Conservation (phyloP, 1,140 invertebrate genomes). For the Drosophila elegans region DNA sequence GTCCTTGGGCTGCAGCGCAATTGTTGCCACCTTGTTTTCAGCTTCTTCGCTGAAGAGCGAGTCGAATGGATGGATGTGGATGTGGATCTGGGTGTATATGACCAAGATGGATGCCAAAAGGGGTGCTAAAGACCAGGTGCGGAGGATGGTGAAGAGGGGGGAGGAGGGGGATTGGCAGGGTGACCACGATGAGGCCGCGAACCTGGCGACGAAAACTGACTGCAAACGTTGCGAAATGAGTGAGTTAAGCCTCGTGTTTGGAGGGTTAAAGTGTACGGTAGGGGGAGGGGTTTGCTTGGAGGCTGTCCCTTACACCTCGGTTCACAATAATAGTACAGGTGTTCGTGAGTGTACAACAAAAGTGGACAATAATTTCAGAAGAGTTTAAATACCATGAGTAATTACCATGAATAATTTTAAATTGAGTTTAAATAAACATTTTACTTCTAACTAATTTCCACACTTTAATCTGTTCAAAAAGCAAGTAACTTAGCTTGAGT, state of each 20-base stretch:
- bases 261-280: background rate
- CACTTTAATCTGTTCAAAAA: no score
- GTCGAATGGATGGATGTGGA: constrained; percentile 26
- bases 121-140: constrained; percentile 5
- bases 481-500: no score
- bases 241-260: constrained; percentile 43
- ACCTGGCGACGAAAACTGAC: constrained; percentile 47
- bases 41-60: constrained; percentile 35
- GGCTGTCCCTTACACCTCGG: background rate
- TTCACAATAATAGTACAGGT: background rate
- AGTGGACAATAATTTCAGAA: no score
- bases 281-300: background rate
- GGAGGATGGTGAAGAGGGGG: background rate
- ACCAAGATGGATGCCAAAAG: constrained; percentile 21
- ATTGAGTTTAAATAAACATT: no score
- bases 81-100: constrained; percentile 14
- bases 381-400: no score
- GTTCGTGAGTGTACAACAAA: no score
- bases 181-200: constrained; percentile 70
- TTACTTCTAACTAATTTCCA: no score
- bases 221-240: constrained; percentile 43
- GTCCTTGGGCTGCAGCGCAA: constrained; percentile 57
- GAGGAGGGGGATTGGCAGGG: constrained; percentile 21
- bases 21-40: constrained; percentile 73
- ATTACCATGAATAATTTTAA: no score